Base-by-base conservation (phyloP, 2,888 invertebrate genomes). In the Amphipyra berbera region DNA sequence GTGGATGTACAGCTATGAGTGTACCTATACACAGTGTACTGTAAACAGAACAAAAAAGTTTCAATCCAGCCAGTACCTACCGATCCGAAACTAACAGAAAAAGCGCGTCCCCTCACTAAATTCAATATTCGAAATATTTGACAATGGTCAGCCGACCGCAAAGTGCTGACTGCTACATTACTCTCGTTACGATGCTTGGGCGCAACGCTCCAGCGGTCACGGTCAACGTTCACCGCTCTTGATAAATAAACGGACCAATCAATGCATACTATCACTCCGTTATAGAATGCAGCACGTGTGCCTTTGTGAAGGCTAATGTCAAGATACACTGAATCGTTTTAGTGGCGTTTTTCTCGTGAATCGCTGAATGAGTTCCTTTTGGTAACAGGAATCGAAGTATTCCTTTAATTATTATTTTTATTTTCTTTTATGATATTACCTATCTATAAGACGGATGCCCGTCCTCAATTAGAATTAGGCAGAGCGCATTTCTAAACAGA, bases 201-300 rank as follows among this genome's bases (percentile, higher is more conserved):
- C 81, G 72, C 71, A 74, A 78, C 82, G 86, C 79, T 78, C 61
- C 79, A 76, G 35, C 64, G 73, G 66, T 61, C 77, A 75, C 81
- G 81, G 85, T 82, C 83, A 82, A 74, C 81, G 83, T 82, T 84
- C 82, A 84, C 56, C 71, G 81, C 82, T 73, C 73, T 76, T 81
- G 70, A 81, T 68, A 74, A 61, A 63, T 60, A 69, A 74, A 69
- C 49, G 46, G 37, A 50, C 53, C 56, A 57, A 67, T 67, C 73
- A 70, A 73, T 67, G 61, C 49, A 13, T 41, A 44, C 44, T 59
- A 48, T 50, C 46, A 58, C 44, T 50, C 13, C 3, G 53, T 53
- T 63, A 41, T 30, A 54, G 37, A 71, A 57, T 30, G 27, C 13
- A 33, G 49, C 72, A 65, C 68, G 58, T 46, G 68, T 40, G 72